phyloP scores from a whole-genome alignment of 2,888 invertebrate species.

The Heteromyza rotundicornis region DNA sequence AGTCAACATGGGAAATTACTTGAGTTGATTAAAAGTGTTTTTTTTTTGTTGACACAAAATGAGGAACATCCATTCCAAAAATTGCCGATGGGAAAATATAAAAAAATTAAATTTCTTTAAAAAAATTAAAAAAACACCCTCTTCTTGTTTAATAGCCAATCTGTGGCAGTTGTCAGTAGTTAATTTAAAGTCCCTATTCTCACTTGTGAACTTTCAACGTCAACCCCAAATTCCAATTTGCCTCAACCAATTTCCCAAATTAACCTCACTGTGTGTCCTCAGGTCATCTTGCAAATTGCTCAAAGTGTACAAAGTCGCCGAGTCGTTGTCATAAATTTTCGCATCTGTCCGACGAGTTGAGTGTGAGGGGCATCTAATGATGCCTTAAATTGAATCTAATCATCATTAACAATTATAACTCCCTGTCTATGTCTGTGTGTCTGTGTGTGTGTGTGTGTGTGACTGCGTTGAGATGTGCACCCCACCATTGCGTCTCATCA shows the following conservation, averaged over 20 bases:
- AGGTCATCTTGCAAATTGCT: conserved; percentile 53
- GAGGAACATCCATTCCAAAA: too few species aligned
- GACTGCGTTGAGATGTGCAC: not conserved
- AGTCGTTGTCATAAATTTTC: conserved; percentile 48
- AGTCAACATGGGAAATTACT: too few species aligned
- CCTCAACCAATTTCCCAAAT: conserved; percentile 47
- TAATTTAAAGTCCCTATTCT: too few species aligned
- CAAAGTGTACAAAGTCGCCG: conserved; percentile 28
- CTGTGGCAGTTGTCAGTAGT: too few species aligned
- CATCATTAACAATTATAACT: conserved; percentile 62
- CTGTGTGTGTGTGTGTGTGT: not conserved
- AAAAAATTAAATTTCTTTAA: too few species aligned
- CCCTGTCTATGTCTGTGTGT: conserved; percentile 35
- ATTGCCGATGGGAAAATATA: too few species aligned
- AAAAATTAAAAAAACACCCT: too few species aligned
- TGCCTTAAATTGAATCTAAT: conserved; percentile 63
- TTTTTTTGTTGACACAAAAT: too few species aligned
- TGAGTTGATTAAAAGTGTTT: too few species aligned
- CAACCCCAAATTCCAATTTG: not conserved
- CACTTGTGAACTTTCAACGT: too few species aligned
- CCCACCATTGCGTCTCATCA: conserved; percentile 47
- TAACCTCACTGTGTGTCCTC: conserved; percentile 51
- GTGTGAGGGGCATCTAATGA: conserved; percentile 55
- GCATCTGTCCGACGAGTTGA: conserved; percentile 30
- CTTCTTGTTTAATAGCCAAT: too few species aligned